Percentiles rank a stretch among this genome's conserved stretches.
These are phyloP conservation scores for Pangasius mekongensis DNA, from an alignment of 2,797 vertebrate species.

Conservation along the genomic window DNA sequence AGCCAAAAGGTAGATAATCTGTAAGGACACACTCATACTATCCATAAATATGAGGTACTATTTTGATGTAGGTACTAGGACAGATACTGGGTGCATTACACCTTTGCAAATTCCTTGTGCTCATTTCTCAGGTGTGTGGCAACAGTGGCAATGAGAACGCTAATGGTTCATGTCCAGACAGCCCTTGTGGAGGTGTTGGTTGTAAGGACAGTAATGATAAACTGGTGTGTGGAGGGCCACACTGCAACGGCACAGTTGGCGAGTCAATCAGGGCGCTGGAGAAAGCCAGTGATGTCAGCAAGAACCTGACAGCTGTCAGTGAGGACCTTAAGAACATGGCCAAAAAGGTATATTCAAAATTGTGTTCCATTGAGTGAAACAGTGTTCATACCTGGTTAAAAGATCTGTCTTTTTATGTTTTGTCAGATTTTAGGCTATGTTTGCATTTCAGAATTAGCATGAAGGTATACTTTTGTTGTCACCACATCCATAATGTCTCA, in stretches of 20 bases:
- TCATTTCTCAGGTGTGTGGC: slow-evolving; percentile 72
- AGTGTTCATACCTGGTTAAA: background rate
- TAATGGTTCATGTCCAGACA: slow-evolving; percentile 70
- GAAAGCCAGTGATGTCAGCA: slow-evolving; percentile 61
- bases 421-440: background rate
- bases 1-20: slow-evolving; percentile 73
- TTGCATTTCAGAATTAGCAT: background rate
- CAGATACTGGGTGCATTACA: background rate
- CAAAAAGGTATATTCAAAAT: slow-evolving; percentile 61
- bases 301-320: slow-evolving; percentile 67
- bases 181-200: slow-evolving; percentile 78
- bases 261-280: slow-evolving; percentile 69
- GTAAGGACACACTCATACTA: background rate
- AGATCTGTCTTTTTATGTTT: background rate
- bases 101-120: background rate
- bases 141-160: slow-evolving; percentile 59
- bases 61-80: background rate
- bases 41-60: background rate
- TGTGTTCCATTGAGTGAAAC: background rate
- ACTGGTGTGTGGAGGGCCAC: slow-evolving; percentile 74
- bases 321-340: slow-evolving; percentile 73
- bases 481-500: too few relatives aligned
- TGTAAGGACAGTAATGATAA: slow-evolving; percentile 73
- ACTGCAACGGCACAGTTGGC: slow-evolving; percentile 78
- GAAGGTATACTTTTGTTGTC: background rate